phyloP scores from a whole-genome alignment of 2,797 vertebrate species.

The Oophaga sylvatica region DNA sequence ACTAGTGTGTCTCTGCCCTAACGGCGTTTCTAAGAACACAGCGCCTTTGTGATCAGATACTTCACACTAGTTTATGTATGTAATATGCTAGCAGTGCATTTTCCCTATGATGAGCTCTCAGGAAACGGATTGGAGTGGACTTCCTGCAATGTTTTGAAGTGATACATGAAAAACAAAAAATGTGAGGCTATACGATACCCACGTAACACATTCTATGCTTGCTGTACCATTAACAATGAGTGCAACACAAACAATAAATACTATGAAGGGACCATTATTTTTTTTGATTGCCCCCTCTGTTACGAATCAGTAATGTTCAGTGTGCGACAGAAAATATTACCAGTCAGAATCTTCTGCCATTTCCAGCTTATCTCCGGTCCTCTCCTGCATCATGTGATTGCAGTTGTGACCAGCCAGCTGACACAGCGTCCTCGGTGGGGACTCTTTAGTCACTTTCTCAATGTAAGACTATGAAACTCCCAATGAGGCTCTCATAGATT shows the following conservation, averaged over 20 bases:
- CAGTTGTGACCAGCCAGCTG: too few species aligned
- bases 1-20: neutral
- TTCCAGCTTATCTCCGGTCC: too few species aligned
- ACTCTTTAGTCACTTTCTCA: too few species aligned
- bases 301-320: too few species aligned
- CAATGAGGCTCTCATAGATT: too few species aligned
- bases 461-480: too few species aligned
- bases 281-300: too few species aligned
- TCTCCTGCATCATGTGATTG: too few species aligned
- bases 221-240: neutral
- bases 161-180: neutral
- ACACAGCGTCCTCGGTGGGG: too few species aligned
- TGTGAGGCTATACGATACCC: neutral
- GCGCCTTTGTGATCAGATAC: neutral
- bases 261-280: too few species aligned
- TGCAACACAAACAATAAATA: neutral
- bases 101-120: slow-evolving; percentile 10
- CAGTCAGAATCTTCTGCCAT: too few species aligned
- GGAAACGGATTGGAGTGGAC: slow-evolving; percentile 29
- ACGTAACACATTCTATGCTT: neutral
- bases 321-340: too few species aligned
- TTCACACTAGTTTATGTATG: neutral
- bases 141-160: slow-evolving; percentile 12
- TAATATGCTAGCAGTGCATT: neutral
- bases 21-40: neutral